Conservation (phyloP, 2,113 vertebrate species). For the Rallus limicola region DNA sequence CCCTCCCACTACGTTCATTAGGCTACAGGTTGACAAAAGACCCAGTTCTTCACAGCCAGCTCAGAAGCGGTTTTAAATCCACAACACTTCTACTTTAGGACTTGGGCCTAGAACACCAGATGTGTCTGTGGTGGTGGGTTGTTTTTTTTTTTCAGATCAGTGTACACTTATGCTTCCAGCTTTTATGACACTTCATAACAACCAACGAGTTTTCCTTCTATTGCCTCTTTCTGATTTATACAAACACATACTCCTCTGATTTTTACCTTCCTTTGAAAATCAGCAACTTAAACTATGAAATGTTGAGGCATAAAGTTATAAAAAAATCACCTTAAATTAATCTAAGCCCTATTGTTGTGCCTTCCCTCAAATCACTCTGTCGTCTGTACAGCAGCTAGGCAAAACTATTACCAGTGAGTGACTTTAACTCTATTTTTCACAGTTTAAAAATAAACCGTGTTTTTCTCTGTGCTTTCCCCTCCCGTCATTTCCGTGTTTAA, state of each 20-base stretch:
- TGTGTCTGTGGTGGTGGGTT: background rate
- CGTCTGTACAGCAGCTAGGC: background rate
- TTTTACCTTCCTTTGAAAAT: background rate
- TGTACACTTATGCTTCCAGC: background rate
- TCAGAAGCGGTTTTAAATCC: conserved; percentile 47
- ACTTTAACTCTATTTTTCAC: conserved; percentile 22
- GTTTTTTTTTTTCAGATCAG: conserved; percentile 32
- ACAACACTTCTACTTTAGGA: conserved; percentile 46
- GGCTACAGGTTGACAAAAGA: conserved; percentile 39
- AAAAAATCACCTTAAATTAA: background rate
- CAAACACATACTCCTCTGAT: background rate
- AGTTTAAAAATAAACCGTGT: conserved; percentile 41
- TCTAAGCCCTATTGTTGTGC: background rate
- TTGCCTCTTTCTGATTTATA: background rate
- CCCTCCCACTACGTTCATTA: background rate
- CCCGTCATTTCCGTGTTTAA: conserved; percentile 50
- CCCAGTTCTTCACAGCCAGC: conserved; percentile 53
- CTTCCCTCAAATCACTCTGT: background rate
- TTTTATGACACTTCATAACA: conserved; percentile 33
- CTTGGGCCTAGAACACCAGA: conserved; percentile 61
- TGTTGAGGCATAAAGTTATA: background rate
- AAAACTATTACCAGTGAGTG: background rate
- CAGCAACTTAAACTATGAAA: background rate
- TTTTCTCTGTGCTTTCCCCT: conserved; percentile 10
- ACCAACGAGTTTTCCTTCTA: background rate